phyloP scores from a whole-genome alignment of 2,888 invertebrate species.

The Creontiades dilutus region DNA sequence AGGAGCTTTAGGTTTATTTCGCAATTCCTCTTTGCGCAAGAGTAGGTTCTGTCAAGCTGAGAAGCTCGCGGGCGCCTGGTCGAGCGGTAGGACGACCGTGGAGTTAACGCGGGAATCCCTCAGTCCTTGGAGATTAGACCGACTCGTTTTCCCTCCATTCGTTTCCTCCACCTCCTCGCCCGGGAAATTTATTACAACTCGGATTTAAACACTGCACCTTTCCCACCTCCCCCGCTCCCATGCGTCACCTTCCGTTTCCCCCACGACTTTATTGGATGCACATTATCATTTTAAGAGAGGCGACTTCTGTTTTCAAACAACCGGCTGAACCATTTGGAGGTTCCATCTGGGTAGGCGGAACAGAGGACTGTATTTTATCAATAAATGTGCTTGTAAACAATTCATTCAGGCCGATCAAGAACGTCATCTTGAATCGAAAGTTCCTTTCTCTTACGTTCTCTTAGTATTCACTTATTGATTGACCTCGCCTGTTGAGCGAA shows the following conservation, averaged over 20 bases:
- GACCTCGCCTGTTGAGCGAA: too few relatives aligned
- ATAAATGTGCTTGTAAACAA: too few relatives aligned
- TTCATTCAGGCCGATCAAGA: too few relatives aligned
- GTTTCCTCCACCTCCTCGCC: not conserved
- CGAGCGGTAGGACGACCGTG: constrained; percentile 27
- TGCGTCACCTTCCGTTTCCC: constrained; percentile 8
- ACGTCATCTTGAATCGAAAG: too few relatives aligned
- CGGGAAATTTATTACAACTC: constrained; percentile 45
- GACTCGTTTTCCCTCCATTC: constrained; percentile 51
- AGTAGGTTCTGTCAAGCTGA: constrained; percentile 36
- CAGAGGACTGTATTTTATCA: too few relatives aligned
- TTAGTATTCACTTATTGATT: too few relatives aligned
- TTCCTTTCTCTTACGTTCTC: too few relatives aligned
- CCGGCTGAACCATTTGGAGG: too few relatives aligned
- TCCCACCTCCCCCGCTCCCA: not conserved
- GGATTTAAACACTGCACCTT: constrained; percentile 45
- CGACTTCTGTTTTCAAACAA: too few relatives aligned
- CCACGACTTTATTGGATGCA: not conserved
- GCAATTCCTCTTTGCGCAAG: constrained; percentile 40
- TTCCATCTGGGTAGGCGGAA: too few relatives aligned
- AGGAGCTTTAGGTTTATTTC: constrained; percentile 35
- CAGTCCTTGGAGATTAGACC: constrained; percentile 53
- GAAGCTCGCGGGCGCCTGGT: constrained; percentile 40
- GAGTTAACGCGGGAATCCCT: constrained; percentile 51
- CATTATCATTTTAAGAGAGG: not conserved